phyloP scores from a whole-genome alignment of 2,888 invertebrate species.

The Ochlodes sylvanus region DNA sequence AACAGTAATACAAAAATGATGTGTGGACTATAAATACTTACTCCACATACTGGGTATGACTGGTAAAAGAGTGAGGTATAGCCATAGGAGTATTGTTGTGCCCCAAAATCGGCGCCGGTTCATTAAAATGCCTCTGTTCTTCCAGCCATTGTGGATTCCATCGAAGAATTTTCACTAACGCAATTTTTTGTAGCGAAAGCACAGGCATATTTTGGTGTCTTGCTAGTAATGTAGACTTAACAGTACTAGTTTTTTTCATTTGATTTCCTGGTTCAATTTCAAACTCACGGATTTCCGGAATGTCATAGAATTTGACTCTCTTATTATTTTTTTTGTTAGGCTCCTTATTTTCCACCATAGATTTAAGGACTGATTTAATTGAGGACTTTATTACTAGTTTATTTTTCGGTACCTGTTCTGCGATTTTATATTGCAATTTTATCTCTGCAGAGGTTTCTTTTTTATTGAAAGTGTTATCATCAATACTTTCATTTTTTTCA shows the following conservation, averaged over 20 bases:
- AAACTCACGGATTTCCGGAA: slow-evolving; percentile 60
- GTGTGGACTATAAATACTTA: no score
- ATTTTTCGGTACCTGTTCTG: neutral
- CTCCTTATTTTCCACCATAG: slow-evolving; percentile 39
- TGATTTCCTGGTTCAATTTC: slow-evolving; percentile 72
- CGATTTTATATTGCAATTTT: slow-evolving; percentile 2
- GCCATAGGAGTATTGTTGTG: slow-evolving; percentile 75
- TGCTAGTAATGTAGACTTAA: slow-evolving; percentile 62
- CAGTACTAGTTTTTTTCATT: slow-evolving; percentile 67
- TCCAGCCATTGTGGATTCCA: slow-evolving; percentile 89
- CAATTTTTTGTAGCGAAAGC: slow-evolving; percentile 73
- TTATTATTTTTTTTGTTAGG: slow-evolving; percentile 61
- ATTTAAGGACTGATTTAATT: slow-evolving; percentile 22
- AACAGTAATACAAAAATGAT: no score
- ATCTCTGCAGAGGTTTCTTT: neutral
- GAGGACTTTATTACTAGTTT: neutral
- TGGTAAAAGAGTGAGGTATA: slow-evolving; percentile 82
- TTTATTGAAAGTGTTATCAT: neutral
- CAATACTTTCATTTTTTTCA: neutral
- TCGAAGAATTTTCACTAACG: slow-evolving; percentile 83
- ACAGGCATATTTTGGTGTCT: slow-evolving; percentile 59
- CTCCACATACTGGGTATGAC: slow-evolving; percentile 86
- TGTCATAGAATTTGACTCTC: slow-evolving; percentile 65
- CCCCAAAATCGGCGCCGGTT: slow-evolving; percentile 84
- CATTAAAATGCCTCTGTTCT: slow-evolving; percentile 76